Base-by-base conservation (phyloP, 2,797 vertebrate genomes). In the Protosalanx chinensis region DNA sequence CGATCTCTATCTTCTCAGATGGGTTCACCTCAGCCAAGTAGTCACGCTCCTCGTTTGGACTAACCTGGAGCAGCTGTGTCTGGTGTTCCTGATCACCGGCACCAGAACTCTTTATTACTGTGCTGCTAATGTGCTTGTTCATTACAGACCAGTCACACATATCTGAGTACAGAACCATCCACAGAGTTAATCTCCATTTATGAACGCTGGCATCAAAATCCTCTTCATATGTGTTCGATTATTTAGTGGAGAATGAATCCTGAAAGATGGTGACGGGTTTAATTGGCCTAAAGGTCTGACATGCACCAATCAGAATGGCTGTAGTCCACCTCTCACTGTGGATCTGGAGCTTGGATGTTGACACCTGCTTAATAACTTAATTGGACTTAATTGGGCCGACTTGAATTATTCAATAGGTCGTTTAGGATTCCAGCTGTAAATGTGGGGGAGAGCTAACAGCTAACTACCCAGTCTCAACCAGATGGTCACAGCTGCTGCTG, bases 11-110 rank as follows among this genome's bases (percentile, higher is more conserved):
- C 41, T 46, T 46, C 41, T 46, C 41, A 46, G 13, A 46, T 46
- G 41, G 3, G 41, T 46, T 46, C 3, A 3, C 41, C 13, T 12
- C 10, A 46, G 41, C 41, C 41, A 46, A 46, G 41, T 46, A 10
- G 13, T 46, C 41, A 8, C 8, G 8, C 3, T 41, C 37, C 37
- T 41, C 10, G 5, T 4, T 41, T 51, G 66, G 78, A 74, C 81
- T 76, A 75, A 72, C 61, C 53, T 64, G 61, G 70, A 76, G 70
- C 72, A 61, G 77, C 72, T 76, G 61, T 72, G 63, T 66, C 67
- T 72, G 23, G 62, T 37, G 23, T n/a, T 1, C 16, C 35, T 20
- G 8, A 37, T 20, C 32, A n/a, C 64, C 59, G 68, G 58, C 67
- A 53, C 66, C 56, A 13, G 71, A 56, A 67, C 46, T 70, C 58